Conservation (phyloP, 2,888 invertebrate species). For the Tenthredo livida region DNA sequence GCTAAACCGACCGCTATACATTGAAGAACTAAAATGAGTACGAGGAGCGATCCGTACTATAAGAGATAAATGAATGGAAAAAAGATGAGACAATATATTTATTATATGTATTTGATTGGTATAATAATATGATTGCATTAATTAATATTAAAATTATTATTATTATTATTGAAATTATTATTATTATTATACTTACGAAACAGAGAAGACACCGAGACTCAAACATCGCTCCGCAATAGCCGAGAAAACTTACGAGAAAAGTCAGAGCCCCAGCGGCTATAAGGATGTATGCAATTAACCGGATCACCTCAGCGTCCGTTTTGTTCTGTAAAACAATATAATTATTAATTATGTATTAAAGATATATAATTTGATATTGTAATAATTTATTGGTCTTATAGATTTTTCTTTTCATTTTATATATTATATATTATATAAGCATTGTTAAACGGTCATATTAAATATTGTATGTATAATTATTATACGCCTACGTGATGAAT, state of each 20-base stretch:
- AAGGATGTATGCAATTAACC: slow-evolving; percentile 85
- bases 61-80: not conserved
- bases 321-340: slow-evolving; percentile 65
- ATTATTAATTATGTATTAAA: not conserved
- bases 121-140: not conserved
- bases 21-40: slow-evolving; percentile 83
- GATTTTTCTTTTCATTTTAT: no score
- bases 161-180: no score
- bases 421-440: not conserved
- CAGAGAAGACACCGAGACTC: slow-evolving; percentile 85
- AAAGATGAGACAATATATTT: not conserved
- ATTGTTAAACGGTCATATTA: not conserved
- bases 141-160: no score
- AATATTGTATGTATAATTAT: no score
- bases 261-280: slow-evolving; percentile 85
- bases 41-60: slow-evolving; percentile 85
- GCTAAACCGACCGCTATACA: slow-evolving; percentile 84
- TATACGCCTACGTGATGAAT: not conserved
- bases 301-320: slow-evolving; percentile 81
- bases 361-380: not conserved
- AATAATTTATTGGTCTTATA: not conserved
- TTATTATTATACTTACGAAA: slow-evolving; percentile 80
- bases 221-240: slow-evolving; percentile 85
- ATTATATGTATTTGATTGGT: not conserved
- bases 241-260: slow-evolving; percentile 86